Conservation (phyloP, 2,113 vertebrate genomes). For the Notiomystis cincta region DNA sequence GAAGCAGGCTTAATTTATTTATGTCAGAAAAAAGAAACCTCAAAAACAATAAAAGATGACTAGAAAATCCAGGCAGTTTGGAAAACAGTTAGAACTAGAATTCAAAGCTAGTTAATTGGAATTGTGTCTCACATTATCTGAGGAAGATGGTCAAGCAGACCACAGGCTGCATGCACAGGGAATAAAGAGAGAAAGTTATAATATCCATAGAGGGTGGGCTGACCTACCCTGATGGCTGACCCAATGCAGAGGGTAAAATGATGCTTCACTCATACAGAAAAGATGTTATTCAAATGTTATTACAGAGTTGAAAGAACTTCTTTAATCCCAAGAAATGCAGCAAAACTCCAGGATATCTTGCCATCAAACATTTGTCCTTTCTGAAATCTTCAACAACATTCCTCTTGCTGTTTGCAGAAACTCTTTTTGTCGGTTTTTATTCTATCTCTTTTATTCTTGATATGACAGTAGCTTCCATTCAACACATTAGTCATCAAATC, state of each 20-base stretch:
- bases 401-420: not conserved
- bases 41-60: accelerated
- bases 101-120: not conserved
- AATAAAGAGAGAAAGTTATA: not conserved
- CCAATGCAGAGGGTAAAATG: not conserved
- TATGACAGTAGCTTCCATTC: not conserved
- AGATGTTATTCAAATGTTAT: not conserved
- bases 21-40: not conserved
- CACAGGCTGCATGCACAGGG: accelerated
- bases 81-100: not conserved
- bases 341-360: not conserved
- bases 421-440: not conserved
- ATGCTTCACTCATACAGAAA: not conserved
- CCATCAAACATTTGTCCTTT: not conserved
- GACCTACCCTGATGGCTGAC: not conserved
- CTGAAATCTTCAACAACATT: not conserved
- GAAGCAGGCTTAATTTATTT: not conserved
- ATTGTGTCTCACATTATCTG: accelerated
- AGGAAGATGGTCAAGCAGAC: not conserved
- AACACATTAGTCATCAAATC: not conserved
- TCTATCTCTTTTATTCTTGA: not conserved
- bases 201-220: not conserved
- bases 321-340: not conserved
- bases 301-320: not conserved
- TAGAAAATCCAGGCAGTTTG: not conserved